A percentile compares a stretch with the other conserved stretches of the same genome.
phyloP scores from a whole-genome alignment of 1,140 invertebrate species.

The Monochamus saltuarius region DNA sequence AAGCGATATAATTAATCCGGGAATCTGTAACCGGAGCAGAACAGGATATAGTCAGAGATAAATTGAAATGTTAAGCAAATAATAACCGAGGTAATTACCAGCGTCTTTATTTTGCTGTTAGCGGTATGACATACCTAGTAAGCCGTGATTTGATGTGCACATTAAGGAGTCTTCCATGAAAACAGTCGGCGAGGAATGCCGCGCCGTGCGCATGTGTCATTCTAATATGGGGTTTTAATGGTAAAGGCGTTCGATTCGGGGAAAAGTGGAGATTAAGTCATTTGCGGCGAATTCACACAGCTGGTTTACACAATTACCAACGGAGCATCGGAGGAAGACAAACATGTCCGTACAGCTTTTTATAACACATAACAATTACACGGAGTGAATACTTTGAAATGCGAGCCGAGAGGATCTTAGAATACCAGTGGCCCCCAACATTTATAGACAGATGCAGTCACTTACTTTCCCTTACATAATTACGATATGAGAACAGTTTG shows the following conservation, averaged over 20 bases:
- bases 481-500: too few relatives aligned
- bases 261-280: slow-evolving; percentile 43
- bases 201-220: background rate
- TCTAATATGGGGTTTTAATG: slow-evolving; percentile 26
- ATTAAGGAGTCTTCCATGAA: too few relatives aligned
- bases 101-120: too few relatives aligned
- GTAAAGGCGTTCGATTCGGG: slow-evolving; percentile 32
- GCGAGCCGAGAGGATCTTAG: slow-evolving; percentile 22
- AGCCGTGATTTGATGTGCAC: too few relatives aligned
- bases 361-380: slow-evolving; percentile 45
- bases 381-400: slow-evolving; percentile 34
- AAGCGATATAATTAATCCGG: too few relatives aligned
- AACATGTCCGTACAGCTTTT: slow-evolving; percentile 43
- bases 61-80: too few relatives aligned
- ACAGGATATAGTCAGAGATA: too few relatives aligned
- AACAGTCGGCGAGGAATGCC: background rate
- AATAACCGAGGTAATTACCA: too few relatives aligned
- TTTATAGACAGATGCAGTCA: background rate
- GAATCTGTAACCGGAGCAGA: too few relatives aligned
- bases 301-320: slow-evolving; percentile 41
- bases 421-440: slow-evolving; percentile 5
- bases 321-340: slow-evolving; percentile 35
- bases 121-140: too few relatives aligned
- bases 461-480: too few relatives aligned
- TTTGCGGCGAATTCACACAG: slow-evolving; percentile 41